Evolutionary conservation across 64 coral and sea anemone species (phyloP).

Genomic region (Stichodactyla helianthus): DNA sequence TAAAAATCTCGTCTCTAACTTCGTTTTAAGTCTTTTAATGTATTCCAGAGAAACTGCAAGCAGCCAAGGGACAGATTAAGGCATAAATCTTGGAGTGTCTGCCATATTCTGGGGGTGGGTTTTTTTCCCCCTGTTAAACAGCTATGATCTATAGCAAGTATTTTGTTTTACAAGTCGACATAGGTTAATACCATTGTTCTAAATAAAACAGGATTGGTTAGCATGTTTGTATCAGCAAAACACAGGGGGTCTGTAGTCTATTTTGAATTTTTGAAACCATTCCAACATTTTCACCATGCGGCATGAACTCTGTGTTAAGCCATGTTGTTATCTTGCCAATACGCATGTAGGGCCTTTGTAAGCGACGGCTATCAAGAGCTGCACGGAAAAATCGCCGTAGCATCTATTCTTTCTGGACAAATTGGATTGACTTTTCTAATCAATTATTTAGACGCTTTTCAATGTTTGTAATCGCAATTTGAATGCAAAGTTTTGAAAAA

Average conservation of each 20-base stretch:
- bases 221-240: background rate
- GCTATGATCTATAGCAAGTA: background rate
- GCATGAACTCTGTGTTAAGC: background rate
- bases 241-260: background rate
- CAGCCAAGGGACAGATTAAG: background rate
- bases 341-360: background rate
- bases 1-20: background rate
- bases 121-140: background rate
- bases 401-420: background rate
- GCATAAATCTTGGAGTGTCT: background rate
- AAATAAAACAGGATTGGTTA: background rate
- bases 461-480: constrained; percentile 20
- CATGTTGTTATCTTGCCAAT: background rate
- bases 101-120: background rate
- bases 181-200: background rate
- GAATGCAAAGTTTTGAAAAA: constrained; percentile 20
- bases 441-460: constrained; percentile 22
- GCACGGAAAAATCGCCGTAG: background rate
- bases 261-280: constrained; percentile 13
- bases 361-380: background rate
- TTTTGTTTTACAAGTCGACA: constrained; percentile 4
- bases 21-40: background rate
- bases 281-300: background rate
- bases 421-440: constrained; percentile 21
- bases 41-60: background rate